Percentiles rank a stretch among this genome's conserved stretches.
These are phyloP conservation scores for Pygoscelis antarcticus DNA, from an alignment of 2,113 vertebrate species.

Conservation along the genomic window DNA sequence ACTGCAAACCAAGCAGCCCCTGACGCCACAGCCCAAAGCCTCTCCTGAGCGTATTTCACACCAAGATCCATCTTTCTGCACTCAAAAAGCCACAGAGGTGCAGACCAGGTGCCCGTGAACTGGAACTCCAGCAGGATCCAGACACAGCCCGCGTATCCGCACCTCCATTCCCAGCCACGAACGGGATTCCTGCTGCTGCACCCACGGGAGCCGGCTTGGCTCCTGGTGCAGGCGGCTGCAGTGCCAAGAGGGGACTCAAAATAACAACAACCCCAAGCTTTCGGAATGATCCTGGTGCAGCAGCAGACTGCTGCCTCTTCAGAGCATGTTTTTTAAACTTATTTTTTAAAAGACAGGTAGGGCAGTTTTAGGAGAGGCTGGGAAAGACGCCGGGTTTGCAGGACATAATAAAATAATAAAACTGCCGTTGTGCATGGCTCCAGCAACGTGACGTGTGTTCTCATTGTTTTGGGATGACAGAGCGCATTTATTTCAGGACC, in stretches of 20 bases:
- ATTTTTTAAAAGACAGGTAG: not conserved
- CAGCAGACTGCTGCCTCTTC: not conserved
- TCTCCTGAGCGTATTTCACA: not conserved
- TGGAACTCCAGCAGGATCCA: not conserved
- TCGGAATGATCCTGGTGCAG: not conserved
- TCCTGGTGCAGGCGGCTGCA: not conserved
- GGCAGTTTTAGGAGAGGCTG: not conserved
- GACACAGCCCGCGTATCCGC: accelerated
- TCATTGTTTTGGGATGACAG: not conserved
- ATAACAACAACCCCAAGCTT: not conserved
- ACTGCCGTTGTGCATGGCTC: accelerated
- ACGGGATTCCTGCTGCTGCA: not conserved
- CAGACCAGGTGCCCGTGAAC: accelerated
- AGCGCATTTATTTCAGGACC: accelerated
- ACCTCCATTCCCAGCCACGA: not conserved
- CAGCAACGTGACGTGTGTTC: accelerated
- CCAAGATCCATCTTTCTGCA: not conserved
- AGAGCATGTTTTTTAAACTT: not conserved
- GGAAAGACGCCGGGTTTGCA: accelerated
- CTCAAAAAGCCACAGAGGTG: accelerated
- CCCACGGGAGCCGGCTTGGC: accelerated
- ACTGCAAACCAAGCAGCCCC: too few relatives aligned
- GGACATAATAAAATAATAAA: not conserved
- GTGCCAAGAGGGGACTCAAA: not conserved
- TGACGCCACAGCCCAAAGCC: accelerated